A percentile compares a stretch with the other conserved stretches of the same genome.
Evolutionary conservation across 2,113 vertebrate genomes (phyloP).

Genomic region (Indicator maculatus): DNA sequence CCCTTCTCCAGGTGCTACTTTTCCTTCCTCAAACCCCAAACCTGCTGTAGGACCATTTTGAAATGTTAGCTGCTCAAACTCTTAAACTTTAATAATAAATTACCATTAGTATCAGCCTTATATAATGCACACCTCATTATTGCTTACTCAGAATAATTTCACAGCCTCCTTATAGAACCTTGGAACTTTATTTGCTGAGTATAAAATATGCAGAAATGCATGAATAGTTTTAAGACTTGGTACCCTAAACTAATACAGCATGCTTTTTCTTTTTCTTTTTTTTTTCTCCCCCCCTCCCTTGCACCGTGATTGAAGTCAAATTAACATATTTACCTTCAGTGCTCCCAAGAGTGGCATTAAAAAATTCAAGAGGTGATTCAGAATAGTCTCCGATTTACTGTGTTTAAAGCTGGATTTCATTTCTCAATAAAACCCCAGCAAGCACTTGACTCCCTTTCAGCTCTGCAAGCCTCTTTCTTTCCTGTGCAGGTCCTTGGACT

Average conservation of each 20-base stretch:
- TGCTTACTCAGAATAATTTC: constrained; percentile 68
- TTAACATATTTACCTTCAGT: constrained; percentile 76
- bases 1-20: background rate
- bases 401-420: constrained; percentile 55
- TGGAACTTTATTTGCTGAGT: constrained; percentile 26
- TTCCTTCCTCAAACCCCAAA: background rate
- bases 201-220: constrained; percentile 29
- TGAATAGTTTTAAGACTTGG: constrained; percentile 52
- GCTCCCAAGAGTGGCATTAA: constrained; percentile 68
- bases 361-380: constrained; percentile 63
- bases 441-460: constrained; percentile 18
- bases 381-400: constrained; percentile 50
- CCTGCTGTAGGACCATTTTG: background rate
- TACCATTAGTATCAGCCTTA: constrained; percentile 63
- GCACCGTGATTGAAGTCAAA: constrained; percentile 72
- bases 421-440: constrained; percentile 26
- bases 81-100: constrained; percentile 62
- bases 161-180: constrained; percentile 35
- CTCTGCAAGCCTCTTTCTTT: background rate
- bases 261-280: background rate
- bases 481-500: background rate
- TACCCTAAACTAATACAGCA: constrained; percentile 34
- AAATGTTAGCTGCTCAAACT: background rate
- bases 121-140: constrained; percentile 69
- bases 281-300: background rate